Base-by-base conservation (phyloP, 2,113 vertebrate genomes). In the Notechis scutatus region DNA sequence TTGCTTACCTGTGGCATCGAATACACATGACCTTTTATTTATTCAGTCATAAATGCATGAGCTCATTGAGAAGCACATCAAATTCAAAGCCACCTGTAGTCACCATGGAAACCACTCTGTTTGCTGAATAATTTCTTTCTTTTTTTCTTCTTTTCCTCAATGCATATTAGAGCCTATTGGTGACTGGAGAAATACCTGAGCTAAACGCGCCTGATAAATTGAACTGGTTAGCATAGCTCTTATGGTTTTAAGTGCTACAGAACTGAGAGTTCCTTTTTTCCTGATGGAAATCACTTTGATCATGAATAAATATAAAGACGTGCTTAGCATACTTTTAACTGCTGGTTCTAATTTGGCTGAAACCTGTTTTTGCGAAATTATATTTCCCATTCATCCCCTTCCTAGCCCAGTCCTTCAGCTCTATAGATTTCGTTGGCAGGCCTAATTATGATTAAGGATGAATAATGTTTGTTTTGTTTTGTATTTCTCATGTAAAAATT, bases 161-260 rank as follows among this genome's bases (percentile, higher is more conserved):
- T 93, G 95, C 90, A 92, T 92, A 90, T 94, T 94, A 93, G 94
- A 92, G 92, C 87, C 92, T 91, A 91, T 91, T 92, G 94, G 93
- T 93, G 93, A 92, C 85, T 0, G 0, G 90, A 85, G 88, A 90
- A 95, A 93, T 91, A 87, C 74, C 93, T 95, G 96, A 94, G 92
- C 95, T 94, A 95, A 95, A 93, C 26, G 81, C 81, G 93, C 94
- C 85, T 94, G 94, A 93, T 95, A 92, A 88, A 85, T 52, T 92
- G n/a, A 89, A 89, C 59, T 87, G 52, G 87, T 89, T 94, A 94
- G 90, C 74, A 69, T 94, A 92, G 94, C 90, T 90, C 94, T 95
- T 69, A 94, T 85, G 94, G 95, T 90, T 96, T 96, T 95, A 94
- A 95, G 94, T 86, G 50, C 85, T 0, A 0, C 14, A 0, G 81